Conservation (phyloP, 2,888 invertebrate species). For the Ctenicera cuprea region DNA sequence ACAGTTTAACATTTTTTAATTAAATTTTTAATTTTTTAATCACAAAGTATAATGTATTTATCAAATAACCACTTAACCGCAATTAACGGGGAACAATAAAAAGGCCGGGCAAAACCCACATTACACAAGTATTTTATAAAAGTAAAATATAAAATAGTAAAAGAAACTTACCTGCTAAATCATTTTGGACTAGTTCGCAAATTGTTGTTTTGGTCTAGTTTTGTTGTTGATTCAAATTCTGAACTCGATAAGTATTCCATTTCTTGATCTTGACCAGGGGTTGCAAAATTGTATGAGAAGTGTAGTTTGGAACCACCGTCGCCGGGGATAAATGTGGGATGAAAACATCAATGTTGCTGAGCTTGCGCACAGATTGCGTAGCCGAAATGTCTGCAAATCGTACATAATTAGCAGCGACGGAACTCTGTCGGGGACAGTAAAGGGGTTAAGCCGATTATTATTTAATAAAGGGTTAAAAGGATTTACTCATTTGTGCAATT, state of each 20-base stretch:
- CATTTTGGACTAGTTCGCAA: neutral
- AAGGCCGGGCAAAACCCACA: neutral
- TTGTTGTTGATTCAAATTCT: neutral
- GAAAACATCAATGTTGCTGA: conserved; percentile 46
- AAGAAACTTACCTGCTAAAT: conserved; percentile 14
- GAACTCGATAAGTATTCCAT: conserved; percentile 16
- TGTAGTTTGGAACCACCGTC: conserved; percentile 18
- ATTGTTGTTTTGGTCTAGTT: neutral
- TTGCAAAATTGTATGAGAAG: conserved; percentile 34
- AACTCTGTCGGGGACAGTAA: neutral
- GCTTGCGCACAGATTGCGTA: conserved; percentile 38
- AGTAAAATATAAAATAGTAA: neutral
- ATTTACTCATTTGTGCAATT: no score
- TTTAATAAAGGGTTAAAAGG: neutral
- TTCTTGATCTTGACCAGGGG: conserved; percentile 17
- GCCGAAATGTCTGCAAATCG: conserved; percentile 3
- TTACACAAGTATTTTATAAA: neutral
- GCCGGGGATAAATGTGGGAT: conserved; percentile 36
- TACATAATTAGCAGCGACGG: conserved; percentile 20
- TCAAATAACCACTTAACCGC: no score
- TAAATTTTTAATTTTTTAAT: no score
- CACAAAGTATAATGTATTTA: no score
- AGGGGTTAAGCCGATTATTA: neutral
- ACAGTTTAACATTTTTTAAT: no score
- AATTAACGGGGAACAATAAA: neutral